These are phyloP conservation scores for Allophyes oxyacanthae DNA, from an alignment of 2,888 invertebrate genomes.

Conservation along the genomic window DNA sequence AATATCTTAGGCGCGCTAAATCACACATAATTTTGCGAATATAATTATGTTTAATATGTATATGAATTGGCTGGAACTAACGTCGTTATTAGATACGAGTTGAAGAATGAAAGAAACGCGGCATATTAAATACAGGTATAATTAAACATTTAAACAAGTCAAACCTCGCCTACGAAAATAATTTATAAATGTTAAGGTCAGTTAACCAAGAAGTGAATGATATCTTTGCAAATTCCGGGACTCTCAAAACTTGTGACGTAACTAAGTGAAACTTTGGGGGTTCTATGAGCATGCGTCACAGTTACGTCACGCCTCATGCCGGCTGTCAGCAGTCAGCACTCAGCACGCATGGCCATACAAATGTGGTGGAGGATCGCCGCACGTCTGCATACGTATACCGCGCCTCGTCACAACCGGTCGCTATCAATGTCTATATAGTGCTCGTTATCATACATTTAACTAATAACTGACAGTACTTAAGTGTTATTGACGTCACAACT, in stretches of 20 bases:
- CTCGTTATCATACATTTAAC: constrained; percentile 72
- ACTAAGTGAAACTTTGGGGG: constrained; percentile 33
- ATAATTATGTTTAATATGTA: too few relatives aligned
- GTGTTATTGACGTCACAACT: constrained; percentile 65
- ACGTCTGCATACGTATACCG: constrained; percentile 74
- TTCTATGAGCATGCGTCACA: constrained; percentile 26
- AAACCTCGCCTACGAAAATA: constrained; percentile 5
- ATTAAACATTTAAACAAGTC: constrained; percentile 5
- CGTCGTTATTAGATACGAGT: constrained; percentile 9
- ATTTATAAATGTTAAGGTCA: constrained; percentile 24
- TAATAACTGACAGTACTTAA: constrained; percentile 71
- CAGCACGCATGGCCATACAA: constrained; percentile 63
- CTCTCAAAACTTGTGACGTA: constrained; percentile 45
- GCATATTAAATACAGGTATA: constrained; percentile 9
- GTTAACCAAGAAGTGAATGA: constrained; percentile 17
- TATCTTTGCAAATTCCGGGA: not conserved
- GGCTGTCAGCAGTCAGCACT: too few relatives aligned
- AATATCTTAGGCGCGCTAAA: not conserved
- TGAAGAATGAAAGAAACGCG: constrained; percentile 1
- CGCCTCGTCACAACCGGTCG: constrained; percentile 66
- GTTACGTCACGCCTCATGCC: constrained; percentile 53
- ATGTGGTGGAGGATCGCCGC: constrained; percentile 58
- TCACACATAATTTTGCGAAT: too few relatives aligned
- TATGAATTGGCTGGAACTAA: constrained; percentile 24
- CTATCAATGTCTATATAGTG: constrained; percentile 52